Evolutionary conservation across 1,140 invertebrate genomes (phyloP), one percentile per base, ranked within the genome.

Genomic region (Zaprionus gabonicus): DNA sequence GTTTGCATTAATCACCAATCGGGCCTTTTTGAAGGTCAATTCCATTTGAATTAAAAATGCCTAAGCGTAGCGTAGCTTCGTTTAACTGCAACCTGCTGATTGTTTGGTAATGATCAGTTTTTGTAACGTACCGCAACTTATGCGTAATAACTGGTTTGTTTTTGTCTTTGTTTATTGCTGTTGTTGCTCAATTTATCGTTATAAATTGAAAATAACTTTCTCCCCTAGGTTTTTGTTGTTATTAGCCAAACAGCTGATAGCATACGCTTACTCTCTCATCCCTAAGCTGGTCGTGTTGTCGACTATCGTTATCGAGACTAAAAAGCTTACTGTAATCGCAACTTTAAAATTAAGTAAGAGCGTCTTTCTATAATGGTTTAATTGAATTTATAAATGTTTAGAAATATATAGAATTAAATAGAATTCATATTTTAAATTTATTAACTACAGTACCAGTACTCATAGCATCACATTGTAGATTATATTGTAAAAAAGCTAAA

Each of bases 11-110:
- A 55, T 55, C 38, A 70, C 70, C 69, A 90, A 76, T 59, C 85
- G 71, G 58, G 85, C 79, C 70, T 90, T 90, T 66, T 90, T 90
- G 34, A 90, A 82, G 73, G 85, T 90, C 76, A 82, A 74, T 82
- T 81, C 85, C 86, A 88, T 88, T 79, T 68, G 41, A 56, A 28
- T 70, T 53, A 13, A 27, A 55, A 63, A 9, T 38, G 23, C 31
- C 56, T 56, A 34, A 23, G 38, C 55, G 56, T 71, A 66, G 56
- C 60, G 34, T 51, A 51, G 31, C 62, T 76, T 68, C 31, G 20
- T 44, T 38, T 10, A 72, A 44, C 25, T 59, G 53, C 27, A 34
- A 46, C 58, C 38, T 27, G n/a, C 25, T 44, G 46, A 5, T 9
- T 27, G 15, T 59, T 44, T 28, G 27, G n/a, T 53, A 70, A 15